Conservation (phyloP, 64 coral and sea anemone genomes). For the Actinia tenebrosa region DNA sequence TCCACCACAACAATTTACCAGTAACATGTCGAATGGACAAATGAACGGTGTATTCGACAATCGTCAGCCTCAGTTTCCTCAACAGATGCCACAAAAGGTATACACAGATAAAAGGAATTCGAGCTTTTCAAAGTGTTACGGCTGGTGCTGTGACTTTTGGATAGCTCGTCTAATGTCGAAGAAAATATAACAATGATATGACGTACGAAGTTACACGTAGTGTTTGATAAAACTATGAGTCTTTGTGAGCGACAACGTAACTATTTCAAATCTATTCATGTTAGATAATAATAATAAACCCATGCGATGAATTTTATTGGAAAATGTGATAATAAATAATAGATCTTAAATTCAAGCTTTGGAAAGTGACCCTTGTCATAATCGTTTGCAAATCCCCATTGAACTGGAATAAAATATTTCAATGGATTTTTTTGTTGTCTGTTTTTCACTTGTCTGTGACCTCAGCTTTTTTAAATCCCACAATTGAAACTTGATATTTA, state of each 20-base stretch:
- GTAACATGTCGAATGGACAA: slow-evolving; percentile 70
- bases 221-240: neutral
- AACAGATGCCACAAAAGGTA: slow-evolving; percentile 81
- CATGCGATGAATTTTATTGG: neutral
- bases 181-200: neutral
- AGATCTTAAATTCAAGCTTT: neutral
- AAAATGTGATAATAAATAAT: neutral
- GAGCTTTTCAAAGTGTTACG: neutral
- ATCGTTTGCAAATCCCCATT: neutral
- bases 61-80: slow-evolving; percentile 42
- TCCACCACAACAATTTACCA: slow-evolving; percentile 57
- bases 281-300: neutral
- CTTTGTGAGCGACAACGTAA: too few relatives aligned
- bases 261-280: neutral
- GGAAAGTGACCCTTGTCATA: neutral
- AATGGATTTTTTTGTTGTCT: neutral
- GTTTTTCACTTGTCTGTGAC: slow-evolving; percentile 12
- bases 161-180: neutral
- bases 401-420: neutral
- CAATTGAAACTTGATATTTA: neutral
- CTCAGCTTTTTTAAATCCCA: neutral
- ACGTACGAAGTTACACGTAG: neutral
- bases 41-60: slow-evolving; percentile 24
- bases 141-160: neutral
- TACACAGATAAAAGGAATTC: neutral